phyloP scores from a whole-genome alignment of 1,140 invertebrate genomes.

The Lerema accius region DNA sequence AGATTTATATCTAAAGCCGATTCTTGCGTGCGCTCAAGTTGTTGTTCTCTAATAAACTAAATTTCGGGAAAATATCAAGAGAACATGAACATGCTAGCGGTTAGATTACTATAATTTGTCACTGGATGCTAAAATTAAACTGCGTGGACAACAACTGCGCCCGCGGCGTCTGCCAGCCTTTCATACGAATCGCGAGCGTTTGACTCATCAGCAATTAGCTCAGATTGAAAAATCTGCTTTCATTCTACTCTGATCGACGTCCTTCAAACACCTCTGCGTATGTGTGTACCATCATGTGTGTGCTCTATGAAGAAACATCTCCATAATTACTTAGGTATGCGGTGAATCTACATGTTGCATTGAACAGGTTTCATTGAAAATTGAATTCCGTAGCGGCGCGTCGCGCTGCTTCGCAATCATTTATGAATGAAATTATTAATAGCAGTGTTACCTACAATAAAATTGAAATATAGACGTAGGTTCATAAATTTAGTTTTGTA shows the following conservation, averaged over 20 bases:
- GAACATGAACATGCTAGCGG: constrained; percentile 45
- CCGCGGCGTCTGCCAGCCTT: constrained; percentile 34
- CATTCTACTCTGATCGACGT: constrained; percentile 18
- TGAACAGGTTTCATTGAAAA: not conserved
- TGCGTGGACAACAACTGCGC: constrained; percentile 37
- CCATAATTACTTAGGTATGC: not conserved
- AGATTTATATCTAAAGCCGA: not conserved
- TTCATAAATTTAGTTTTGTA: too few relatives aligned
- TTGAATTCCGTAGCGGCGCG: not conserved
- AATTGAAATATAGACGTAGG: too few relatives aligned
- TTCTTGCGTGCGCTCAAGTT: not conserved
- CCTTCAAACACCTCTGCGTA: constrained; percentile 9
- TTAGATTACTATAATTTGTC: constrained; percentile 50
- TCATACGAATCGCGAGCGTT: constrained; percentile 32
- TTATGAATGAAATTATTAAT: not conserved
- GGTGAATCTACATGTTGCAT: not conserved
- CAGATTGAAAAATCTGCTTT: constrained; percentile 36
- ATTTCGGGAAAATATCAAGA: constrained; percentile 25
- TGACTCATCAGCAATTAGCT: constrained; percentile 47
- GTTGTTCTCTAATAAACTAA: constrained; percentile 26
- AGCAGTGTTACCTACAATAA: too few relatives aligned
- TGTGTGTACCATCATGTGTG: not conserved
- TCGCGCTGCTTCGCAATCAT: not conserved
- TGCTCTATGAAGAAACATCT: not conserved
- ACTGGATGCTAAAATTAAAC: constrained; percentile 58